phyloP scores from a whole-genome alignment of 2,113 vertebrate species.

The Carettochelys insculpta region DNA sequence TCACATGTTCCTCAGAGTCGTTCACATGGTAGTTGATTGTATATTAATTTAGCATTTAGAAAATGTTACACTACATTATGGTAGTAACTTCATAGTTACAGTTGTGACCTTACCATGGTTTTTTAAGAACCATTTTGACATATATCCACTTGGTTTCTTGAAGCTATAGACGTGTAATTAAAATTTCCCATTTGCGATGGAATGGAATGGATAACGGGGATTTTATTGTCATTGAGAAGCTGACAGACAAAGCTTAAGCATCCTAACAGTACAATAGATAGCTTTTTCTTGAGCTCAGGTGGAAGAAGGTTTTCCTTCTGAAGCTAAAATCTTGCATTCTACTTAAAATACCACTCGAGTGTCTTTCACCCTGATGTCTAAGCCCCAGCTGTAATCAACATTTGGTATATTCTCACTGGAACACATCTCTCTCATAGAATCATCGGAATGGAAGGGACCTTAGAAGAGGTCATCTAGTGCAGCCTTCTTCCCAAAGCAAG shows the following conservation, averaged over 20 bases:
- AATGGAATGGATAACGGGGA: not conserved
- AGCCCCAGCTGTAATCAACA: not conserved
- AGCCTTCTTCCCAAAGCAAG: too few species aligned
- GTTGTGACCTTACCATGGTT: not conserved
- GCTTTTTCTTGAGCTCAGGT: not conserved
- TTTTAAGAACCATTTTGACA: not conserved
- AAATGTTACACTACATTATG: not conserved
- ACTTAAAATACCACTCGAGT: not conserved
- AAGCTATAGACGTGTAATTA: not conserved
- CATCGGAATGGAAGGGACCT: too few species aligned
- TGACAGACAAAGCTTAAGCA: not conserved
- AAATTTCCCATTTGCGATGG: not conserved
- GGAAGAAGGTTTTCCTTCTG: not conserved
- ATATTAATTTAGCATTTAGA: not conserved
- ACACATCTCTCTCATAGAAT: not conserved
- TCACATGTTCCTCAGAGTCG: not conserved
- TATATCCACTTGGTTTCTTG: not conserved
- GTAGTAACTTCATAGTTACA: not conserved
- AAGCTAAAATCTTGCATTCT: not conserved
- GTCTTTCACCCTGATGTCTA: not conserved
- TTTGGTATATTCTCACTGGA: fast-evolving
- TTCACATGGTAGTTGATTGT: not conserved
- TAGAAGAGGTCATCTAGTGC: too few species aligned
- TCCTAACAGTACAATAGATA: not conserved
- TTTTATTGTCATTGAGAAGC: not conserved